Percentiles rank a stretch among this genome's conserved stretches.
These are phyloP conservation scores for Pristionchus maxplancki DNA, from an alignment of 2,888 invertebrate genomes.

Conservation along the genomic window DNA sequence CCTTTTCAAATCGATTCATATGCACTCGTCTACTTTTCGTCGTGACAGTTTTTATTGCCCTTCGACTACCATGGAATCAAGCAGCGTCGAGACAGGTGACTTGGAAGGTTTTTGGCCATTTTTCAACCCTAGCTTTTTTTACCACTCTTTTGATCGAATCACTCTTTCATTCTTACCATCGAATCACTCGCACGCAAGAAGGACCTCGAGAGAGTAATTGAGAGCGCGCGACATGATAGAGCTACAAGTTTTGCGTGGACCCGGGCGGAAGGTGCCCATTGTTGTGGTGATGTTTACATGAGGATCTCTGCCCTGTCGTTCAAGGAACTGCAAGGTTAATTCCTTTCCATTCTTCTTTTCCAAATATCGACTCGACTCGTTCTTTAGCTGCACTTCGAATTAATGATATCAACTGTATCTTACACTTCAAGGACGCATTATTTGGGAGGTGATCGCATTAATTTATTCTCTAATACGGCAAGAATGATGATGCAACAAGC, in stretches of 20 bases:
- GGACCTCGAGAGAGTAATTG: neutral
- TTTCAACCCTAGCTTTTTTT: too few species aligned
- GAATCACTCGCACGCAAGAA: neutral
- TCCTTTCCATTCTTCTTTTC: neutral
- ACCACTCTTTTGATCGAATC: too few species aligned
- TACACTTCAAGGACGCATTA: neutral
- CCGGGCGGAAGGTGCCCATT: neutral
- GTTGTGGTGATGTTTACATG: neutral
- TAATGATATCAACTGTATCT: neutral
- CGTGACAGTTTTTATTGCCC: too few species aligned
- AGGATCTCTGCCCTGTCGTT: neutral
- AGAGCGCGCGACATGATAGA: neutral
- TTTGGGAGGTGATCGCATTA: too few species aligned
- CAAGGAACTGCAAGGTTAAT: neutral
- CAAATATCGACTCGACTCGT: neutral
- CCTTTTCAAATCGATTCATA: too few species aligned
- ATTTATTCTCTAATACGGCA: too few species aligned
- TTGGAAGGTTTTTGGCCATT: too few species aligned
- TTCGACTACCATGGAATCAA: too few species aligned
- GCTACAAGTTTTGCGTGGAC: neutral
- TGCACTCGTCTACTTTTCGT: too few species aligned
- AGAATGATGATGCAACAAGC: too few species aligned
- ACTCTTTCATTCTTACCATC: too few species aligned
- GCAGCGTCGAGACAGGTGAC: too few species aligned
- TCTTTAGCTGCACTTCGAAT: neutral